Evolutionary conservation across 2,888 invertebrate species (phyloP), one percentile per base, ranked within the genome.

Genomic region (Tanypteryx hageni): DNA sequence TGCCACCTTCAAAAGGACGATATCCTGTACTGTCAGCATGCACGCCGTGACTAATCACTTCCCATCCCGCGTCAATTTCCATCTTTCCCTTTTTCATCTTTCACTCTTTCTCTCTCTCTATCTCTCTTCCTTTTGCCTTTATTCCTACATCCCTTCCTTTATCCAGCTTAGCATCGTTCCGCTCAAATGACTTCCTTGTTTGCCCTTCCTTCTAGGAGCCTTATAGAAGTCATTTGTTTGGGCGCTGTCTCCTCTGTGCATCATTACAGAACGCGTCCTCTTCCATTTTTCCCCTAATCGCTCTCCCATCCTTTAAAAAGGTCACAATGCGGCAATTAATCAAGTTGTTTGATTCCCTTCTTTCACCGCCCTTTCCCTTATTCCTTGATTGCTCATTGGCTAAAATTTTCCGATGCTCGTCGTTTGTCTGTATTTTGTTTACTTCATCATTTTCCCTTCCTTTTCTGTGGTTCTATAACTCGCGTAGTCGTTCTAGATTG

Each of bases 231-330:
- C 56, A 18, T 83, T 83, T 83, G 57, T 44, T 83, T 56, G 18
- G 57, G 83, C n/a, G 57, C 56, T 83, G 83, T 56, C 83, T 83
- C 83, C 83, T 57, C 57, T 83, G 83, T 57, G 83, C 56, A 83
- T 56, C 56, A 83, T 18, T 83, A n/a, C 8, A 57, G n/a, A 57
- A 57, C 10, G 83, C n/a, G 16, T 7, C 56, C 56, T 11, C 44
- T 82, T 83, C n/a, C 18, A 56, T 83, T 83, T 56, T 83, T 83
- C 83, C 44, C 18, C 56, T 83, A 83, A 83, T 83, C 83, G 56
- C 83, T 83, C n/a, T 57, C 57, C 83, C 10, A 83, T 83, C n/a
- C 83, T 56, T 57, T 44, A 44, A 83, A 56, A 83, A 57, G 83
- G 2, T 56, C 13, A 57, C 56, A 11, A 8, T 57, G 18, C 56